A percentile compares a stretch with the other conserved stretches of the same genome.
Conservation (phyloP, 2,888 invertebrate species). For the Lithophane socia region DNA sequence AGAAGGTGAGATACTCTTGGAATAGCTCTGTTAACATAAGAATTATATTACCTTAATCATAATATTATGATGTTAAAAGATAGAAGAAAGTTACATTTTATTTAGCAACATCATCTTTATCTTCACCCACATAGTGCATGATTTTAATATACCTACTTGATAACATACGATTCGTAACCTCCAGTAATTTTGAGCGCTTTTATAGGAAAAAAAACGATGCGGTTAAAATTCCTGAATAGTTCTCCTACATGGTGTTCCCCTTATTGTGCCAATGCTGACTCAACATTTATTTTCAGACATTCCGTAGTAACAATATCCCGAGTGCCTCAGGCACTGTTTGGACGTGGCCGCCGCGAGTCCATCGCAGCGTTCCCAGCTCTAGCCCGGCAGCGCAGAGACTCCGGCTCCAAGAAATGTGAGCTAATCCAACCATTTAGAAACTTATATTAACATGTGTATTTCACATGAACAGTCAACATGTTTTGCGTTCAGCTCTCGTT, state of each 20-base stretch:
- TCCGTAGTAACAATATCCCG: slow-evolving; percentile 96
- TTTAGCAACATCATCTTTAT: not conserved
- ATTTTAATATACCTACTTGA: not conserved
- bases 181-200: no score
- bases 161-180: no score
- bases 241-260: not conserved
- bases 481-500: slow-evolving; percentile 50
- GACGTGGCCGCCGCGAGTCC: slow-evolving; percentile 94
- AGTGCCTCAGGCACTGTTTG: slow-evolving; percentile 94
- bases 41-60: not conserved
- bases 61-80: not conserved
- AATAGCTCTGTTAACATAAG: not conserved
- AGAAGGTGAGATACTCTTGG: slow-evolving; percentile 82
- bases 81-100: not conserved
- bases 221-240: not conserved
- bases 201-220: no score
- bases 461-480: slow-evolving; percentile 19
- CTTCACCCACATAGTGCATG: not conserved
- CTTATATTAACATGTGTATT: not conserved
- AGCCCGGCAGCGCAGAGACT: slow-evolving; percentile 84
- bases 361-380: slow-evolving; percentile 94
- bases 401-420: slow-evolving; percentile 87
- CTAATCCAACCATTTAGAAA: not conserved
- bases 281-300: slow-evolving; percentile 89
- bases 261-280: slow-evolving; percentile 3